Evolutionary conservation across 2,113 vertebrate genomes (phyloP).

Genomic region (Tapirus terrestris): DNA sequence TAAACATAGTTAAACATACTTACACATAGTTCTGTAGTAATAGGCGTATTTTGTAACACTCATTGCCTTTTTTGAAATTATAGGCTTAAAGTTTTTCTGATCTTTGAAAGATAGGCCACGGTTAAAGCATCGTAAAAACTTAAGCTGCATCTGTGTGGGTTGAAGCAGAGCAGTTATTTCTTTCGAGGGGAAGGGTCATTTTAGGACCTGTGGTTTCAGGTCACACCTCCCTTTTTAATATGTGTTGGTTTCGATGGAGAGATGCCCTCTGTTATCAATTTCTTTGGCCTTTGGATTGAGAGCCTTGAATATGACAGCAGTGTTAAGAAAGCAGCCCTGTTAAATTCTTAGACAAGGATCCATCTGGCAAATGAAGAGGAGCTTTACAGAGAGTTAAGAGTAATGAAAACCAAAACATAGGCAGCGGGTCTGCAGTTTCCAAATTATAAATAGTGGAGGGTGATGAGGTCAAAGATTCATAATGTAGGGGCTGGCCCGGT

Average conservation of each 20-base stretch:
- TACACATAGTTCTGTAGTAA: background rate
- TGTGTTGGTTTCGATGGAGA: background rate
- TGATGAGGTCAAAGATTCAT: background rate
- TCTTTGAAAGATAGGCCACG: background rate
- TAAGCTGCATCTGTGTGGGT: background rate
- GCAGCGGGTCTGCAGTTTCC: background rate
- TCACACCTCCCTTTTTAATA: background rate
- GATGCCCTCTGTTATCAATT: background rate
- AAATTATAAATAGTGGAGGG: background rate
- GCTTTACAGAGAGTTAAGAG: background rate
- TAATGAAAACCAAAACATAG: background rate
- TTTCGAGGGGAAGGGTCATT: background rate
- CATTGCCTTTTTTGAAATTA: background rate
- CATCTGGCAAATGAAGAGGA: constrained; percentile 17
- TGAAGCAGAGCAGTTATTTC: background rate
- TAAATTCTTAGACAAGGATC: background rate
- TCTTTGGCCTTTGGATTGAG: background rate
- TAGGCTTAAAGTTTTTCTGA: background rate
- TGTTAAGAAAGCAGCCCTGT: background rate
- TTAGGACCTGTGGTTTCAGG: background rate
- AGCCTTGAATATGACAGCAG: background rate
- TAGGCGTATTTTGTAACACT: background rate
- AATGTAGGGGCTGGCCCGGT: background rate
- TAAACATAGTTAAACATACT: background rate
- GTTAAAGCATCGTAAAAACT: background rate